A percentile compares a stretch with the other conserved stretches of the same genome.
Conservation (phyloP, 2,797 vertebrate species). For the Crocodylus rhombifer region DNA sequence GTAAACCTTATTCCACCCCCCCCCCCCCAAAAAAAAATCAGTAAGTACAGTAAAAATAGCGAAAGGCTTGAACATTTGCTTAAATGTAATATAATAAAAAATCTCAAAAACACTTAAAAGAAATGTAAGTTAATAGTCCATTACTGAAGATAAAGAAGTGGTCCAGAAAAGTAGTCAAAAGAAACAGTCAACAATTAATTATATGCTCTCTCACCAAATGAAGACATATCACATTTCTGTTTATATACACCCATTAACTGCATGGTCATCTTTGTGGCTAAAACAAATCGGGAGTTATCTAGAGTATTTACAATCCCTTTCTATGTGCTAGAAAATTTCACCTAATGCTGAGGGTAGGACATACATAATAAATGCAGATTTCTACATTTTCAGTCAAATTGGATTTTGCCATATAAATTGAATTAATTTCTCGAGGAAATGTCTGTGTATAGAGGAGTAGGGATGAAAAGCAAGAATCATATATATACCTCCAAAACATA, state of each 20-base stretch:
- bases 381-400: no score
- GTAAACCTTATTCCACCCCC: background rate
- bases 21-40: no score
- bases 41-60: no score
- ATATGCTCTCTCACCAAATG: constrained; percentile 14
- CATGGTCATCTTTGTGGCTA: background rate
- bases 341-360: constrained; percentile 35
- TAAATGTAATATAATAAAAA: background rate
- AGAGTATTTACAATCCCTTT: background rate
- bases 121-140: constrained; percentile 42
- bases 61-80: background rate
- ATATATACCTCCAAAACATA: background rate
- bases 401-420: background rate
- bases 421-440: background rate
- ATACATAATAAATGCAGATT: background rate
- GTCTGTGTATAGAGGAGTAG: background rate
- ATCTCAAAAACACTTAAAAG: constrained; percentile 27
- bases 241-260: background rate
- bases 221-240: constrained; percentile 27
- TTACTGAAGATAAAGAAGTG: background rate
- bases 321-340: background rate
- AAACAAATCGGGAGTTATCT: background rate
- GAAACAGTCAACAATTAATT: background rate
- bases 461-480: background rate
- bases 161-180: constrained; percentile 44